A percentile compares a stretch with the other conserved stretches of the same genome.
Evolutionary conservation across 2,888 invertebrate species (phyloP).

Genomic region (Xylocampa areola): DNA sequence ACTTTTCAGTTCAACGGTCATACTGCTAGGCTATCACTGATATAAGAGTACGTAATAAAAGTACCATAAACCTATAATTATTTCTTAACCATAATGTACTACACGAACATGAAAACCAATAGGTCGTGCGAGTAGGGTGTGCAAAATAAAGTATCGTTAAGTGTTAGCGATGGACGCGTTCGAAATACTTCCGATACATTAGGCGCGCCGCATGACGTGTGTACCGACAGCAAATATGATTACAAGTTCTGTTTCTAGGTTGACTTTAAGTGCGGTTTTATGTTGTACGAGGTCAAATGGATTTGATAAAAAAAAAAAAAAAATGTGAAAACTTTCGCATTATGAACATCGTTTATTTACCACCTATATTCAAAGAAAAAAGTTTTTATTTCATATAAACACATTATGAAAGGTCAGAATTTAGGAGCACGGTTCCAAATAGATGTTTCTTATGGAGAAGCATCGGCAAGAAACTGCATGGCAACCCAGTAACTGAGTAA

Average conservation of each 20-base stretch:
- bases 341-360: no score
- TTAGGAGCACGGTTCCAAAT: no score
- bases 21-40: no score
- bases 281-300: conserved; percentile 1
- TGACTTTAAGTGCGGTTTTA: conserved; percentile 11
- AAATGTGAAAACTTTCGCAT: no score
- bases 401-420: no score
- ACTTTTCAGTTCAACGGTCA: no score
- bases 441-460: no score
- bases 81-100: conserved; percentile 1
- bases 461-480: no score
- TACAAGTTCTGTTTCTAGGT: conserved; percentile 9
- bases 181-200: conserved; percentile 65
- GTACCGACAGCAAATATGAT: conserved; percentile 52
- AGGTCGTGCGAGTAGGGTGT: conserved; percentile 31
- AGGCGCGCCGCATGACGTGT: conserved; percentile 55
- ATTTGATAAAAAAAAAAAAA: neutral
- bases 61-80: neutral
- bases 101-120: conserved; percentile 30
- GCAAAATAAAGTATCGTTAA: conserved; percentile 51
- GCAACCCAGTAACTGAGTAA: no score
- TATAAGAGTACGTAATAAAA: no score
- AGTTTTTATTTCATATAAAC: no score
- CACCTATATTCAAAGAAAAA: no score
- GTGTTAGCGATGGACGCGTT: conserved; percentile 36